phyloP scores from a whole-genome alignment of 2,113 vertebrate genomes.

The Dendrocopos noguchii region DNA sequence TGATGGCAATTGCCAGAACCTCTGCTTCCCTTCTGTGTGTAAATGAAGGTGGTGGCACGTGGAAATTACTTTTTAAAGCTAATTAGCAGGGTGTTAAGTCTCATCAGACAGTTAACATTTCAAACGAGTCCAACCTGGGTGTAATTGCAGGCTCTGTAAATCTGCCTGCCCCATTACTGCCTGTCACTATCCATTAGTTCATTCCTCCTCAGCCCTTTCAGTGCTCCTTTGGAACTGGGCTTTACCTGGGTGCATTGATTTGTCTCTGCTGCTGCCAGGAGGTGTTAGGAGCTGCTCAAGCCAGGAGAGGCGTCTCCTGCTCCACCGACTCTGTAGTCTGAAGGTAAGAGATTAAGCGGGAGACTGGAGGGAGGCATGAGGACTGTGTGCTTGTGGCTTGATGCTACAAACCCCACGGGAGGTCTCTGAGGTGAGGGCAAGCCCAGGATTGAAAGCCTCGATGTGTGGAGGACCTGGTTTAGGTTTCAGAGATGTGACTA shows the following conservation, averaged over 20 bases:
- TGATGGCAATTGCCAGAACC: constrained; percentile 27
- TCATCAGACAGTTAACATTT: constrained; percentile 44
- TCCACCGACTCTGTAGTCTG: fast-evolving
- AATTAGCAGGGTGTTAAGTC: constrained; percentile 58
- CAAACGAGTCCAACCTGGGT: background rate
- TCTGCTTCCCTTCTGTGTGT: background rate
- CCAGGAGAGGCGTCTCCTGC: background rate
- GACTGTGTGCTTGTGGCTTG: background rate
- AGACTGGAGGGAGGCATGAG: background rate
- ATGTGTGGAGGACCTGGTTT: background rate
- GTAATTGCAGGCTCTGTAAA: constrained; percentile 17
- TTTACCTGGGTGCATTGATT: background rate
- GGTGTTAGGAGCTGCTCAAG: background rate
- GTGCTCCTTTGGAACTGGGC: background rate
- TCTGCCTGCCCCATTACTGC: constrained; percentile 38
- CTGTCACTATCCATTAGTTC: constrained; percentile 25
- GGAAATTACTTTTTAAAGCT: constrained; percentile 35
- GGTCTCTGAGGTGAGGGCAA: background rate
- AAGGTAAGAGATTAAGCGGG: background rate
- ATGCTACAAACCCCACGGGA: background rate
- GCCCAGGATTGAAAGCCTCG: background rate
- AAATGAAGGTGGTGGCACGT: background rate
- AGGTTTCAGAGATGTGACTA: background rate
- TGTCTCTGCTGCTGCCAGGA: background rate
- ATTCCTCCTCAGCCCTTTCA: background rate